These are phyloP conservation scores for Buteo buteo DNA, from an alignment of 2,113 vertebrate species.

Conservation along the genomic window DNA sequence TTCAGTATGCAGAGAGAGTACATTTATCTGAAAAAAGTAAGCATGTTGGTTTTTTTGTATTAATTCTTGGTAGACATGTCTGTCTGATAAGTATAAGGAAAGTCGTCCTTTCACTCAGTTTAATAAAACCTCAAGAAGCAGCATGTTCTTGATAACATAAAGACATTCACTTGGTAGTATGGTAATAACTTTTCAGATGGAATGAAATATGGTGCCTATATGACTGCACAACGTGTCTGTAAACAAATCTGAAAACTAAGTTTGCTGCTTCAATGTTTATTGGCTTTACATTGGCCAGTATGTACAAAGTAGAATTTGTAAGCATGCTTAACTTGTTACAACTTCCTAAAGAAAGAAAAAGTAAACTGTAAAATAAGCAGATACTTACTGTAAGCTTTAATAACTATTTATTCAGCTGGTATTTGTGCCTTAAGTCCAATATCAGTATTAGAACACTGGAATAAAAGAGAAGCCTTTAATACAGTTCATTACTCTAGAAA, in stretches of 20 bases:
- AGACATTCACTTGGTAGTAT: background rate
- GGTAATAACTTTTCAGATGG: background rate
- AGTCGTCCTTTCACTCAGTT: slow-evolving; percentile 6
- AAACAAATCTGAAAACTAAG: background rate
- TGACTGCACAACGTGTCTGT: background rate
- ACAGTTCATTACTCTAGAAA: background rate
- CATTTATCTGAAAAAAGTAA: background rate
- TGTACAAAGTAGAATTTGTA: background rate
- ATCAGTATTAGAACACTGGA: background rate
- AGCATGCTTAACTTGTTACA: background rate
- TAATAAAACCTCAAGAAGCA: slow-evolving; percentile 34
- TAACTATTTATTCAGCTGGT: slow-evolving; percentile 40
- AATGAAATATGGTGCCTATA: background rate
- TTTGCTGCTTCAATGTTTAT: background rate
- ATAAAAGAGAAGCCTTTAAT: background rate
- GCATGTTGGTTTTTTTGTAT: background rate
- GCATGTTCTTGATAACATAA: background rate
- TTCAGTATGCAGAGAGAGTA: background rate
- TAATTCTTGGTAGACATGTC: background rate
- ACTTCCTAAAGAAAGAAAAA: background rate
- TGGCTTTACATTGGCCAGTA: background rate
- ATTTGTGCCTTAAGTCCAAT: background rate
- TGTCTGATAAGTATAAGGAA: background rate
- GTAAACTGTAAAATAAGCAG: background rate
- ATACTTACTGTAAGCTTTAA: background rate